These are phyloP conservation scores for Choristoneura fumiferana DNA, from an alignment of 1,140 invertebrate genomes.

Conservation along the genomic window DNA sequence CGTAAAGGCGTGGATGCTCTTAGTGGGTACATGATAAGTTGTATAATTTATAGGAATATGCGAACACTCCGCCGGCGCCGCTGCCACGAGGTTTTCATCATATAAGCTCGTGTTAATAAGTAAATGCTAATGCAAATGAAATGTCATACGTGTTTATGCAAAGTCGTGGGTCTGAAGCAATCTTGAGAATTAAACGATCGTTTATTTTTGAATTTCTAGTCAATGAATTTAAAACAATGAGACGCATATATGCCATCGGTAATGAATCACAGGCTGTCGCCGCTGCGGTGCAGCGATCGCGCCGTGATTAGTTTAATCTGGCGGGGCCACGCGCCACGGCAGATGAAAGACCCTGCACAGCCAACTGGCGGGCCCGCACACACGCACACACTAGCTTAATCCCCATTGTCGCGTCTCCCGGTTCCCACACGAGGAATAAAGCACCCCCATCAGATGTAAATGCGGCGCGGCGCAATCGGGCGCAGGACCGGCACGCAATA, in stretches of 20 bases:
- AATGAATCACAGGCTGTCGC: not conserved
- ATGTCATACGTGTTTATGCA: no score
- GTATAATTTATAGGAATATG: no score
- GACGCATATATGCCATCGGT: not conserved
- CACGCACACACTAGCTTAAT: not conserved
- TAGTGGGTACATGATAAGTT: no score
- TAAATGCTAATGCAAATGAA: no score
- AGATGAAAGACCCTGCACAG: slow-evolving; percentile 9
- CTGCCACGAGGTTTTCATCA: no score
- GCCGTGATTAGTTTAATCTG: slow-evolving; percentile 11
- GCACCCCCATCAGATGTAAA: not conserved
- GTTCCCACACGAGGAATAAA: not conserved
- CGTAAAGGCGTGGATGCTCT: no score
- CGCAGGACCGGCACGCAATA: not conserved
- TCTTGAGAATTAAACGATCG: no score
- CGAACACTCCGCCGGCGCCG: no score
- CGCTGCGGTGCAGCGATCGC: not conserved
- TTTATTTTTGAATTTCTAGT: no score
- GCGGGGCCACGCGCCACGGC: not conserved
- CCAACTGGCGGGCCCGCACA: not conserved
- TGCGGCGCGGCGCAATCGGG: not conserved
- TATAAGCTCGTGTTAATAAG: no score
- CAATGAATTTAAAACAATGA: not conserved
- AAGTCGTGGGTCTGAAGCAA: no score
- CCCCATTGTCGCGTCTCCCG: not conserved